Conservation (phyloP, 2,888 invertebrate genomes). For the Eupithecia pulchellata region DNA sequence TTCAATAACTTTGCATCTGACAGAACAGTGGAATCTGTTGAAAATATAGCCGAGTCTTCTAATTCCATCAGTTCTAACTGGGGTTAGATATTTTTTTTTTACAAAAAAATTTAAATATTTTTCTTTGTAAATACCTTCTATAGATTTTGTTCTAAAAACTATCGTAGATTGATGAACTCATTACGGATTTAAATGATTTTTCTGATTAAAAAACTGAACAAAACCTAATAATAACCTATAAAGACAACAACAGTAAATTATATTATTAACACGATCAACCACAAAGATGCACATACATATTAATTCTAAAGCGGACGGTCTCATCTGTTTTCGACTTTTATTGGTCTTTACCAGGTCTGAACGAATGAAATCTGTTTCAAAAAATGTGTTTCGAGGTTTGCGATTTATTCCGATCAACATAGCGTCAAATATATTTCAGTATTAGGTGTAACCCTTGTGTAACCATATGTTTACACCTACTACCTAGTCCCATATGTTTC, state of each 20-base stretch:
- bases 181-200: too few relatives aligned
- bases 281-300: not conserved
- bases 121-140: too few relatives aligned
- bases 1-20: conserved; percentile 20
- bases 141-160: too few relatives aligned
- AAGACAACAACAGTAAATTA: not conserved
- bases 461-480: too few relatives aligned
- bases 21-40: conserved; percentile 52
- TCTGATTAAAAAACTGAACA: not conserved
- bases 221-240: not conserved
- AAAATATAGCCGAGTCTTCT: conserved; percentile 44
- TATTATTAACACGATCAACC: not conserved
- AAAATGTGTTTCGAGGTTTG: not conserved
- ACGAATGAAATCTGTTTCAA: not conserved
- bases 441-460: not conserved
- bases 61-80: not conserved
- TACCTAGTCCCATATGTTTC: too few relatives aligned
- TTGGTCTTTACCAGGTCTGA: too few relatives aligned
- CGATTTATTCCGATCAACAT: not conserved
- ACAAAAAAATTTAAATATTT: too few relatives aligned
- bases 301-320: not conserved
- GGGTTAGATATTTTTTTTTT: not conserved
- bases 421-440: not conserved
- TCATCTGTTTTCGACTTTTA: too few relatives aligned
- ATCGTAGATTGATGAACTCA: too few relatives aligned